A percentile compares a stretch with the other conserved stretches of the same genome.
phyloP scores from a whole-genome alignment of 2,797 vertebrate genomes.

The Cephalopachus bancanus region DNA sequence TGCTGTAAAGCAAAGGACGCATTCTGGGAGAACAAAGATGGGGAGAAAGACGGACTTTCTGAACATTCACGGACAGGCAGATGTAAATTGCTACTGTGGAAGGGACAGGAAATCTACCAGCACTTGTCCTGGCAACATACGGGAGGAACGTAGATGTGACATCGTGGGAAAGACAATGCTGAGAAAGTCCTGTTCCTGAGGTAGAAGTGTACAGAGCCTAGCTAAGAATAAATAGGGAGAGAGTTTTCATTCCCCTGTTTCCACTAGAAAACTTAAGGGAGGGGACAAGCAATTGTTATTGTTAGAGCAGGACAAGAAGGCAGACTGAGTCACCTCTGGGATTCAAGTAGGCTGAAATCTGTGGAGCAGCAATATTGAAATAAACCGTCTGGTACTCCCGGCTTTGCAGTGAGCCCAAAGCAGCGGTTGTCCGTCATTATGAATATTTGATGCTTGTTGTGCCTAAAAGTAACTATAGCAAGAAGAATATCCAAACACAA shows the following conservation, averaged over 20 bases:
- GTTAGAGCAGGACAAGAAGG: not conserved
- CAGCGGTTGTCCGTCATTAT: not conserved
- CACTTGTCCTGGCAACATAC: not conserved
- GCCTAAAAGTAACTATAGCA: not conserved
- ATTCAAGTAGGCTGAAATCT: not conserved
- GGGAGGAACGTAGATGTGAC: not conserved
- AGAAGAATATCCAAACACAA: not conserved
- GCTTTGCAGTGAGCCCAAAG: not conserved
- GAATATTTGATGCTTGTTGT: not conserved
- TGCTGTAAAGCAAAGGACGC: not conserved
- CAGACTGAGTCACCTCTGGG: not conserved
- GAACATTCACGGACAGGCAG: not conserved
- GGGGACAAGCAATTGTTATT: not conserved
- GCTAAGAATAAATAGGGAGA: not conserved
- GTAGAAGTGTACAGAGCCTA: not conserved
- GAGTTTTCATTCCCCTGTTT: not conserved
- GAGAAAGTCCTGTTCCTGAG: not conserved
- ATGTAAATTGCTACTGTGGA: fast-evolving
- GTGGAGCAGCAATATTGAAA: not conserved
- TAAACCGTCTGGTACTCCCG: not conserved
- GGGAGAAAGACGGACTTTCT: not conserved
- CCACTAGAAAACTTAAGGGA: not conserved
- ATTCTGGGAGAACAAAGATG: not conserved
- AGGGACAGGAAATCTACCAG: not conserved
- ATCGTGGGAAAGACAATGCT: not conserved